Evolutionary conservation across 2,888 invertebrate genomes (phyloP).

Genomic region (Blera fallax): DNA sequence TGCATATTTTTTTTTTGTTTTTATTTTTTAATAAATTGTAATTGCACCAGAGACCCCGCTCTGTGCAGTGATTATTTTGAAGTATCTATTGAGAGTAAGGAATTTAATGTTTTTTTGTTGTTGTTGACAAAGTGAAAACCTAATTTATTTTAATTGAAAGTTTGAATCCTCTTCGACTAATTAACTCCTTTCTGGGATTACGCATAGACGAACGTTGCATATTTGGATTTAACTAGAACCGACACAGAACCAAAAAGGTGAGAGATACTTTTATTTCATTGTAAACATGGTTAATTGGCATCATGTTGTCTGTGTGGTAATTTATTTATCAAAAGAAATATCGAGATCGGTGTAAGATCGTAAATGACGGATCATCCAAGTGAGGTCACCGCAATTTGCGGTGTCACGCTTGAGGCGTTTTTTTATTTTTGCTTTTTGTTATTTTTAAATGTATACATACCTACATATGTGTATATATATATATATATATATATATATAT

Average conservation of each 20-base stretch:
- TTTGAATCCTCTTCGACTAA: constrained; percentile 32
- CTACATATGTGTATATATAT: background rate
- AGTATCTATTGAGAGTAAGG: background rate
- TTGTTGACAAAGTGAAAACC: constrained; percentile 12
- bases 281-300: constrained; percentile 44
- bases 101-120: background rate
- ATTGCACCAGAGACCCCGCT: background rate
- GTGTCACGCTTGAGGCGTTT: constrained; percentile 34
- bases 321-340: background rate
- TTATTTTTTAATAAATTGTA: background rate
- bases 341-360: constrained; percentile 31
- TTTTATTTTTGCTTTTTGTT: background rate
- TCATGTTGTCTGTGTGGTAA: background rate
- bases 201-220: constrained; percentile 26
- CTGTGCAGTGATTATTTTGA: constrained; percentile 2
- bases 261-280: background rate
- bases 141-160: constrained; percentile 47
- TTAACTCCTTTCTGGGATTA: constrained; percentile 42
- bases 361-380: constrained; percentile 45
- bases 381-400: constrained; percentile 52
- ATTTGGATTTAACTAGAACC: constrained; percentile 53
- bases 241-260: constrained; percentile 53
- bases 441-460: no score
- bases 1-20: background rate
- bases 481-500: background rate